Evolutionary conservation across 2,888 invertebrate species (phyloP), one percentile per base, ranked within the genome.

Genomic region (Apotomis turbidana): DNA sequence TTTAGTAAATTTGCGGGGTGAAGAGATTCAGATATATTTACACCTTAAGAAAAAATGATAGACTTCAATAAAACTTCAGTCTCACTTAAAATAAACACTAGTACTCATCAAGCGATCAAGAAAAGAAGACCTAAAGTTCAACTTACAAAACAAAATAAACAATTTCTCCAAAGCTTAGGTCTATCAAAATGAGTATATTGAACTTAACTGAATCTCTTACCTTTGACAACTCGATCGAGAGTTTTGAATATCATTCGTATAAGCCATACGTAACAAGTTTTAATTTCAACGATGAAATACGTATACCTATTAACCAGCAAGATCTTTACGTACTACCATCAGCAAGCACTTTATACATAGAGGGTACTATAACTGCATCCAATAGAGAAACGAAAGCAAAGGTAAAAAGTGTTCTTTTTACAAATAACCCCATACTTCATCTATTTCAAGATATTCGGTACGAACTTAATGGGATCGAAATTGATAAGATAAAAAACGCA

Each of bases 401-500:
- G 27, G 61, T 12, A 10, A 27, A 9, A n/a, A 46, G 46, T 49
- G 49, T 61, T 49, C 61, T 49, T 49, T 15, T 61, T 46, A 61
- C 61, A 9, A 61, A 61, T 49, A 61, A 61, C 46, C 61, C 61
- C 13, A 49, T 61, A 10, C 46, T 49, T 27, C 49, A 49, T 46
- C 8, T 60, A 13, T 60, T 60, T 60, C 60, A 60, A 60, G 60
- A 46, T 44, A 60, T 60, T 60, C 60, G 60, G 15, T 60, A 60
- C 13, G 60, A 60, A 15, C 46, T 60, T 5, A 44, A 59, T 59
- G 59, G 59, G 44, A 41, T 59, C 12, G 59, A 59, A 41, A 59
- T 59, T 12, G 59, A 59, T 41, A 59, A 59, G 44, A 41, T 59
- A 8, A 59, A 59, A 59, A 59, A 59, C 36, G 59, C 38, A 4